phyloP scores from a whole-genome alignment of 2,113 vertebrate genomes.

The Marmota monax region DNA sequence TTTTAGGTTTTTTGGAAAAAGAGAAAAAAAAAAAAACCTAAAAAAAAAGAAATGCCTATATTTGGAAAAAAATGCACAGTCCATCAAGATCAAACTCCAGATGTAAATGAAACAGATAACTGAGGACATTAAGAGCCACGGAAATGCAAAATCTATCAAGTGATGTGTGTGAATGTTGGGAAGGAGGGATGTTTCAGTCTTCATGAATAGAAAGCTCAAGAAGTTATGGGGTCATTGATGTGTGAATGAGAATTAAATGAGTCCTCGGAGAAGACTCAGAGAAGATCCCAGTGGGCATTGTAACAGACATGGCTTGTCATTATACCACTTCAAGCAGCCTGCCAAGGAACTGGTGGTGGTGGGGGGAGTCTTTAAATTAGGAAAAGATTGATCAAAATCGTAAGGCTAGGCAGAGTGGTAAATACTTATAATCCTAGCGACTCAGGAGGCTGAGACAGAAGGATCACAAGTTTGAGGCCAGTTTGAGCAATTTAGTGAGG shows the following conservation, averaged over 20 bases:
- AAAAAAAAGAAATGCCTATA: background rate
- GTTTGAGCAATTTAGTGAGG: too few relatives aligned
- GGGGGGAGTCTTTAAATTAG: background rate
- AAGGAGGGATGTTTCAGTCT: background rate
- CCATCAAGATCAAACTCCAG: slow-evolving; percentile 13
- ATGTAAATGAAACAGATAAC: background rate
- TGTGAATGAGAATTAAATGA: background rate
- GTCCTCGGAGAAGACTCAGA: background rate
- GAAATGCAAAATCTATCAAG: background rate
- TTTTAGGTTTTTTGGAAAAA: background rate
- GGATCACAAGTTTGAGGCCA: too few relatives aligned
- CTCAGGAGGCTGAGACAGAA: too few relatives aligned
- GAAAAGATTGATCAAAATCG: background rate
- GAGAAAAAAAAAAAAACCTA: background rate
- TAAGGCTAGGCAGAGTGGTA: too few relatives aligned
- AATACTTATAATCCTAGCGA: too few relatives aligned
- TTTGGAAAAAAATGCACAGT: background rate
- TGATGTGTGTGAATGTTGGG: background rate
- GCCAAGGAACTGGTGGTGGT: background rate
- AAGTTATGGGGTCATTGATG: background rate
- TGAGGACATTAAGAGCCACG: background rate
- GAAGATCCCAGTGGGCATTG: background rate
- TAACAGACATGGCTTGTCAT: background rate
- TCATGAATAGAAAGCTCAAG: background rate
- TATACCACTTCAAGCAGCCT: background rate